Base-by-base conservation (phyloP, 2,797 vertebrate genomes). In the Craterocephalus amniculus region DNA sequence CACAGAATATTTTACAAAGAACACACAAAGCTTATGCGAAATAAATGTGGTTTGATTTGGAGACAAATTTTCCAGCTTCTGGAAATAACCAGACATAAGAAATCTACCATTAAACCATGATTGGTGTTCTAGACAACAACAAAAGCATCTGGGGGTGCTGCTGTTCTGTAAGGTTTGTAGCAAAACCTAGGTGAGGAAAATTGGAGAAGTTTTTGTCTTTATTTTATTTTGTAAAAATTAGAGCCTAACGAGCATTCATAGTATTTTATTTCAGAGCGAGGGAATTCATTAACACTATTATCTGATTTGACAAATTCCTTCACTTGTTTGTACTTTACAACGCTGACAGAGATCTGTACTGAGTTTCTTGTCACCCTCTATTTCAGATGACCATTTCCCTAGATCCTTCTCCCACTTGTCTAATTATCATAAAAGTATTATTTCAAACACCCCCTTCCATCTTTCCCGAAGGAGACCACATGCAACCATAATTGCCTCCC, bases 401-500 rank as follows among this genome's bases (percentile, higher is more conserved):
- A 64, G 88, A 90, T 90, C 68, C 73, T 81, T 90, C 90, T 89
- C 87, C 87, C 86, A 79, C 87, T 89, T 90, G 88, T 91, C 88
- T 93, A 93, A 93, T 93, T 92, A 91, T 89, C 88, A 90, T 85
- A 79, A 78, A 87, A 85, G 84, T 88, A 84, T 89, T 90, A 89
- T 91, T 85, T 89, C 83, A 85, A 89, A 86, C 86, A 79, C 83
- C 84, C 43, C 71, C 83, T 88, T 91, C 89, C 84, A 86, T 89
- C 88, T 88, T 86, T 89, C 88, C 90, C 85, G 79, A 94, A 93
- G 93, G 89, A 91, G 87, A 91, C 87, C 89, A 85, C 91, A 93
- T 92, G 92, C 93, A 94, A 93, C 92, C 93, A 92, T 95, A 95
- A 95, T 95, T 95, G 94, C 91, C 91, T 92, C 87, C 88, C 93